Evolutionary conservation across 2,888 invertebrate species (phyloP).

Genomic region (Opisthograptis luteolata): DNA sequence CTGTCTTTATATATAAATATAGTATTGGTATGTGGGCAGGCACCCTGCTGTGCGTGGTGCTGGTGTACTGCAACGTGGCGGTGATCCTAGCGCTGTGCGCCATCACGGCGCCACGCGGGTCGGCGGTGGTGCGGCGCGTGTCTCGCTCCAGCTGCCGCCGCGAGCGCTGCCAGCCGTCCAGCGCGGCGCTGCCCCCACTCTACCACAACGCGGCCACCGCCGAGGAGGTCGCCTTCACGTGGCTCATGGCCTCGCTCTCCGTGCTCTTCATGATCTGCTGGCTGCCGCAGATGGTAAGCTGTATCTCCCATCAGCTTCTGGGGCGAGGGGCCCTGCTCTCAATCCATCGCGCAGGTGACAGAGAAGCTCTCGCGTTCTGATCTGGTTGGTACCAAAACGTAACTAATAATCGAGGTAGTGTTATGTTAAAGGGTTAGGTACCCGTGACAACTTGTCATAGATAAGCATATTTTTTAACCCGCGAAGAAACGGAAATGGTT

Average conservation of each 20-base stretch:
- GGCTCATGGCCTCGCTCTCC: constrained; percentile 92
- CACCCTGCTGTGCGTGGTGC: constrained; percentile 87
- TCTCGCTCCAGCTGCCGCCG: constrained; percentile 67
- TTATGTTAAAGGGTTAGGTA: no score
- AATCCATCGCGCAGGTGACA: neutral
- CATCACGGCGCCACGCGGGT: constrained; percentile 72
- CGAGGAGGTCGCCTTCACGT: constrained; percentile 93
- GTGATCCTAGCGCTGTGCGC: constrained; percentile 90
- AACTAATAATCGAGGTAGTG: no score
- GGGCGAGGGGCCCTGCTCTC: no score
- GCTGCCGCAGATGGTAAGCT: constrained; percentile 95
- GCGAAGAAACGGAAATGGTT: no score
- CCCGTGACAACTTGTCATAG: no score
- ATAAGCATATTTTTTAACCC: no score
- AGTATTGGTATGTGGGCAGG: no score
- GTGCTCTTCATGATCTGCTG: constrained; percentile 93
- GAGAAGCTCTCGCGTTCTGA: no score
- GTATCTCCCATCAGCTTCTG: no score
- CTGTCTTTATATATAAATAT: no score
- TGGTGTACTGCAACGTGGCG: constrained; percentile 92
- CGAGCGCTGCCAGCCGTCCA: constrained; percentile 47
- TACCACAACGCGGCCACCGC: constrained; percentile 85
- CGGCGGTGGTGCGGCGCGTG: constrained; percentile 65
- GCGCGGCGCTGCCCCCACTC: constrained; percentile 45
- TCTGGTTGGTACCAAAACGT: no score